phyloP scores from a whole-genome alignment of 2,797 vertebrate species.

The Oreortyx pictus region DNA sequence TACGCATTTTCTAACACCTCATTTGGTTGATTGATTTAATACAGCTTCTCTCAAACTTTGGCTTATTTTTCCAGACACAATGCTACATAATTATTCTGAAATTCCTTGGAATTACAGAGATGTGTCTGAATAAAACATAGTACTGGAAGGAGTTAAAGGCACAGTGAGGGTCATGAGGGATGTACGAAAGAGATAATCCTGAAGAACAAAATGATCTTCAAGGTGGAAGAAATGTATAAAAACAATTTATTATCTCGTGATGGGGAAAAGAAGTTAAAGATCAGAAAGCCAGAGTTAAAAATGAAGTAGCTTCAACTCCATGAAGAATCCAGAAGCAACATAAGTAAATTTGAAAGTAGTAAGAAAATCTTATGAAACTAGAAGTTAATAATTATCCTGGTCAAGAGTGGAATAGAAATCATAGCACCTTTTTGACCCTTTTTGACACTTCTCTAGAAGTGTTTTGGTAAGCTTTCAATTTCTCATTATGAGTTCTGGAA shows the following conservation, averaged over 20 bases:
- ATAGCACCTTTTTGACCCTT: not conserved
- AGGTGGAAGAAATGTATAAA: not conserved
- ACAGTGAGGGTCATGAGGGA: not conserved
- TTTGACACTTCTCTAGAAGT: not conserved
- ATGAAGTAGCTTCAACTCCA: not conserved
- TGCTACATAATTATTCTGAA: not conserved
- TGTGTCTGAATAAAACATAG: not conserved
- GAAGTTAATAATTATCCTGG: not conserved
- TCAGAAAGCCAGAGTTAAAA: not conserved
- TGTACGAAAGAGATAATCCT: not conserved
- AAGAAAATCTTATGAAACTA: not conserved
- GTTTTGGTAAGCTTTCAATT: not conserved
- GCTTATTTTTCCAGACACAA: not conserved
- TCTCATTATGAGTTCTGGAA: not conserved
- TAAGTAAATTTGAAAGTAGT: not conserved
- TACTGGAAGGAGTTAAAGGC: not conserved
- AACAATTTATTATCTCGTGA: not conserved
- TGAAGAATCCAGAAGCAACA: not conserved
- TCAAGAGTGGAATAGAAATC: not conserved
- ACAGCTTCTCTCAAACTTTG: not conserved
- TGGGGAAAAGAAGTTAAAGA: not conserved
- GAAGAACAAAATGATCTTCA: not conserved
- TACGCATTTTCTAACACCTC: not conserved
- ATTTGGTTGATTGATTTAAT: not conserved
- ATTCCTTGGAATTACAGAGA: not conserved